Evolutionary conservation across 2,888 invertebrate genomes (phyloP).

Genomic region (Eumacrocentrus americanus): DNA sequence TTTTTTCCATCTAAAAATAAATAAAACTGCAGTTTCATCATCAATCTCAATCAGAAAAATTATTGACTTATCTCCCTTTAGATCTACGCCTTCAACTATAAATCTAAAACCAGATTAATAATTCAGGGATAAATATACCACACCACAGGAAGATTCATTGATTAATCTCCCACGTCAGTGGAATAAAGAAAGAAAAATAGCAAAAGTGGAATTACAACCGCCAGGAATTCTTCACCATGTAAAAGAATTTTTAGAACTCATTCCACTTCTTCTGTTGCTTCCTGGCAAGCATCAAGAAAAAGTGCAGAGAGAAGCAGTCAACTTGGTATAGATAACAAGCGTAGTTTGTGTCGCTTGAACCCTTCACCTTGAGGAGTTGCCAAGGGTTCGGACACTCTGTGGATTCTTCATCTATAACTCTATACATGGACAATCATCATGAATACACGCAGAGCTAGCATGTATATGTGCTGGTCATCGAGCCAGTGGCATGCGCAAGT

Average conservation of each 20-base stretch:
- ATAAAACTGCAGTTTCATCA: neutral
- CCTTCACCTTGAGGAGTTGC: conserved; percentile 45
- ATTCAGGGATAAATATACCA: no score
- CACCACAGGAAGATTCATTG: neutral
- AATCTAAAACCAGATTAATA: neutral
- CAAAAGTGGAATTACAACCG: neutral
- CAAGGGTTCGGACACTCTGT: conserved; percentile 20
- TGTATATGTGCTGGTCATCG: conserved; percentile 15
- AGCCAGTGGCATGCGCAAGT: conserved; percentile 52
- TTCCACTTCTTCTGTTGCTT: no score
- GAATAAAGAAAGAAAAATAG: neutral
- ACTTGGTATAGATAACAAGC: neutral
- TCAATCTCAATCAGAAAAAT: neutral
- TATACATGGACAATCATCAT: neutral
- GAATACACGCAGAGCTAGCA: neutral
- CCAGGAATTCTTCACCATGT: neutral
- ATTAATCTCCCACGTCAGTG: neutral
- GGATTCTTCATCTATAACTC: neutral
- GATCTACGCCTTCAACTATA: neutral
- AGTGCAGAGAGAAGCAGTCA: neutral
- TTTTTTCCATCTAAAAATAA: neutral
- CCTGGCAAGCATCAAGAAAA: neutral
- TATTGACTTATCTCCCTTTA: neutral
- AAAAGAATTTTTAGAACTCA: neutral
- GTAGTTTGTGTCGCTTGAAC: neutral